Evolutionary conservation across 1,140 invertebrate genomes (phyloP).

Genomic region (Drosophila setifemur): DNA sequence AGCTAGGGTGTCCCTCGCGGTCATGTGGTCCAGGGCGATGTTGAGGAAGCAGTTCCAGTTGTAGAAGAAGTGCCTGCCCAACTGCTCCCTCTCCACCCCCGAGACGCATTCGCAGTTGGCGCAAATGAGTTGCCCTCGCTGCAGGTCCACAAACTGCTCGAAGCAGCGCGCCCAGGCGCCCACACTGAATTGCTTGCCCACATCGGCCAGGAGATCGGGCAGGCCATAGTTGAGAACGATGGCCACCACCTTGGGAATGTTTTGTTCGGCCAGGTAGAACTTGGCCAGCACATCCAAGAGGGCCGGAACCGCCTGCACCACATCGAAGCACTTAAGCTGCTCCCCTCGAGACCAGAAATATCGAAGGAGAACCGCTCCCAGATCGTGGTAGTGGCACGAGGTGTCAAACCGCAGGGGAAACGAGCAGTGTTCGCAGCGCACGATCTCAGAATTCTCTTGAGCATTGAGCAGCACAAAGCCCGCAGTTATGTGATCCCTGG

Average conservation of each 20-base stretch:
- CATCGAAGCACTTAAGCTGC: conserved; percentile 79
- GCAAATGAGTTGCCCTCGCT: conserved; percentile 65
- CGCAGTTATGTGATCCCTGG: conserved; percentile 68
- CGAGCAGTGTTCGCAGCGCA: conserved; percentile 68
- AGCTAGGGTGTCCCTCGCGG: conserved; percentile 63
- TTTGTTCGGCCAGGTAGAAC: conserved; percentile 74
- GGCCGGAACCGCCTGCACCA: conserved; percentile 68
- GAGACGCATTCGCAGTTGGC: conserved; percentile 75
- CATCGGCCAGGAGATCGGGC: conserved; percentile 62
- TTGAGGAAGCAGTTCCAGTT: conserved; percentile 80
- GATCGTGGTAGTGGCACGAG: conserved; percentile 69
- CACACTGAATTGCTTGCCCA: conserved; percentile 59
- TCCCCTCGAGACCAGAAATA: conserved; percentile 81
- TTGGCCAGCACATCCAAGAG: conserved; percentile 74
- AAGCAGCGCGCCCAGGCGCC: conserved; percentile 73
- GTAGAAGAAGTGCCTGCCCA: conserved; percentile 75
- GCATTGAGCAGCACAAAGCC: conserved; percentile 70
- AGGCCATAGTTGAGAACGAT: conserved; percentile 75
- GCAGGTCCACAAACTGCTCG: conserved; percentile 75
- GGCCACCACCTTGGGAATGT: conserved; percentile 73
- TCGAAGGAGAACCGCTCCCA: conserved; percentile 70
- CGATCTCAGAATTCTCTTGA: conserved; percentile 39
- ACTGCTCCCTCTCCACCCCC: conserved; percentile 64
- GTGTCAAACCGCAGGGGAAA: conserved; percentile 76
- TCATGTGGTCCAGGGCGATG: conserved; percentile 68